phyloP scores from a whole-genome alignment of 2,888 invertebrate species.

The Oscheius sp. region DNA sequence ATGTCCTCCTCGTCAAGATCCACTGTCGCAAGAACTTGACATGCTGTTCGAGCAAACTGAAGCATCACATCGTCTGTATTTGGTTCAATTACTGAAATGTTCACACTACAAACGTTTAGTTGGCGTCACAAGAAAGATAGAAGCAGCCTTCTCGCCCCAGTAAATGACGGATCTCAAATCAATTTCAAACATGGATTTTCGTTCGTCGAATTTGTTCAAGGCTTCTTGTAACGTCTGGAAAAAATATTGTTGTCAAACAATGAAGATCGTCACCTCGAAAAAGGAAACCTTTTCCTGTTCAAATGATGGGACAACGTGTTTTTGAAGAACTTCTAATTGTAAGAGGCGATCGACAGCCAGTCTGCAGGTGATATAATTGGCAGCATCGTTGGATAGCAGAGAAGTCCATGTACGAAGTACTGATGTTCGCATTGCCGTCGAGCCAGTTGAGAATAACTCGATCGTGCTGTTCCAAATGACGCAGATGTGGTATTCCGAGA shows the following conservation, averaged over 20 bases:
- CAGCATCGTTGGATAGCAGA: constrained; percentile 12
- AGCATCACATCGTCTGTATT: not conserved
- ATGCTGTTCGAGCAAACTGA: not conserved
- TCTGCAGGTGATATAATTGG: constrained; percentile 28
- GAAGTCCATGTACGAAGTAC: not conserved
- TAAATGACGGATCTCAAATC: constrained; percentile 19
- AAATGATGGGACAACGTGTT: not conserved
- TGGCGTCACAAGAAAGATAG: not conserved
- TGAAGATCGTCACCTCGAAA: not conserved
- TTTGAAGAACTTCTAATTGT: constrained; percentile 5
- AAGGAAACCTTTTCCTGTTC: not conserved
- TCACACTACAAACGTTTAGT: not conserved
- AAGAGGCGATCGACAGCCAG: constrained; percentile 27
- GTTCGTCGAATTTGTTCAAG: constrained; percentile 3
- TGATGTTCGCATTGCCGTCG: not conserved
- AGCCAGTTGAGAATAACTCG: not conserved
- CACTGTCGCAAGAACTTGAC: constrained; percentile 3
- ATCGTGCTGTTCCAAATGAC: not conserved
- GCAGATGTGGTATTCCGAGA: not conserved
- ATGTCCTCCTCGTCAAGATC: not conserved
- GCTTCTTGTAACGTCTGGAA: not conserved
- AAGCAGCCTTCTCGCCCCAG: constrained; percentile 4
- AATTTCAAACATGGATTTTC: not conserved
- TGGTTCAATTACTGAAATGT: not conserved
- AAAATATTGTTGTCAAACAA: not conserved